These are phyloP conservation scores for Sebastes hubbsi DNA, from an alignment of 2,797 vertebrate species.

Conservation along the genomic window DNA sequence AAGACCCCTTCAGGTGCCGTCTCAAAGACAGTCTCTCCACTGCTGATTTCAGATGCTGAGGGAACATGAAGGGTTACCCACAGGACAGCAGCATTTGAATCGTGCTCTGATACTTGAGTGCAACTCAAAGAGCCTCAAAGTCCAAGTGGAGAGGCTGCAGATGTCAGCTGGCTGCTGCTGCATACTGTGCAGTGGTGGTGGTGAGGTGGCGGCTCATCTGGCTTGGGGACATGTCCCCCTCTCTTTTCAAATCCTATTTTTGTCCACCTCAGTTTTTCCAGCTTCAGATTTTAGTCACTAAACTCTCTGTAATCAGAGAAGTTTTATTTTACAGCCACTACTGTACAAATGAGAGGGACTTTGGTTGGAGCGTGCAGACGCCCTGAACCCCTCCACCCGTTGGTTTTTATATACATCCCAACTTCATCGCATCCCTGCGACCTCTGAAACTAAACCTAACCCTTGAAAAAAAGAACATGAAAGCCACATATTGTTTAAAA, in stretches of 20 bases:
- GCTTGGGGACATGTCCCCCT: background rate
- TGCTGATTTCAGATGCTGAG: conserved; percentile 50
- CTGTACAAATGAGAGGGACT: background rate
- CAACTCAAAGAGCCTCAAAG: conserved; percentile 5
- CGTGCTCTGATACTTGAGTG: background rate
- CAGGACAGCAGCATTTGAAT: conserved; percentile 32
- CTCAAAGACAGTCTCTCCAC: conserved; percentile 22
- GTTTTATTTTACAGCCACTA: background rate
- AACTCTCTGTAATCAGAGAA: background rate
- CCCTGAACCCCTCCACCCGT: too few relatives aligned
- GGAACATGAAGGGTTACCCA: conserved; percentile 1
- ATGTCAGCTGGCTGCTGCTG: background rate
- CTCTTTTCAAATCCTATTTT: background rate
- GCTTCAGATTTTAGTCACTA: background rate
- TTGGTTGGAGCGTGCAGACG: too few relatives aligned
- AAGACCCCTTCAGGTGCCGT: conserved; percentile 2
- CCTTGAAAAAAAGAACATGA: too few relatives aligned
- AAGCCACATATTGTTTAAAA: too few relatives aligned
- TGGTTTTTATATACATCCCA: too few relatives aligned
- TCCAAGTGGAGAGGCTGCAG: background rate
- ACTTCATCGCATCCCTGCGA: too few relatives aligned
- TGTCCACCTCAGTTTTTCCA: background rate
- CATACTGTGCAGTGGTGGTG: background rate
- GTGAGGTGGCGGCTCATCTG: background rate
- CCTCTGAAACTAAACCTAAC: too few relatives aligned